phyloP scores from a whole-genome alignment of 2,888 invertebrate species.

The Cyaniris semiargus region DNA sequence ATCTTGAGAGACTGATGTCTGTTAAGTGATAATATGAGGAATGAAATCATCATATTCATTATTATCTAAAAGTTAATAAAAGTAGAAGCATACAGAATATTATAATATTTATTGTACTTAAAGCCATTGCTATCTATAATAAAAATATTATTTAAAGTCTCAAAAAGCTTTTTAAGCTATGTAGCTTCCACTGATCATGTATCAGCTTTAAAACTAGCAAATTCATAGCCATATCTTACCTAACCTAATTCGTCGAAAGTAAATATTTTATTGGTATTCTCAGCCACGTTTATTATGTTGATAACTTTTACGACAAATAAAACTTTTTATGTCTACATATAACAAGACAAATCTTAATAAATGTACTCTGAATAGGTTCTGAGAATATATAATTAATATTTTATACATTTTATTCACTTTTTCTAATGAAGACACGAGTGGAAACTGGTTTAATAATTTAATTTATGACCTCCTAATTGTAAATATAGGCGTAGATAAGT shows the following conservation, averaged over 20 bases:
- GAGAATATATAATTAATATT: constrained; percentile 13
- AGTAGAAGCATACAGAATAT: too few species aligned
- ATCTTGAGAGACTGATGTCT: too few species aligned
- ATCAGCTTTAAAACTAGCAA: neutral
- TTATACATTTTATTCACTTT: constrained; percentile 10
- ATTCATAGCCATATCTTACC: constrained; percentile 1
- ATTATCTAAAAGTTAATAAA: too few species aligned
- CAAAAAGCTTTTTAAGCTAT: neutral
- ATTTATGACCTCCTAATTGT: constrained; percentile 17
- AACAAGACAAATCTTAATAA: constrained; percentile 15
- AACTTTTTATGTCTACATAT: constrained; percentile 21
- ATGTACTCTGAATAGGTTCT: constrained; percentile 15
- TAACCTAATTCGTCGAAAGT: constrained; percentile 21
- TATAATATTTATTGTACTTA: too few species aligned
- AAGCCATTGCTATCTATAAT: too few species aligned
- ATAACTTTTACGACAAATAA: constrained; percentile 25
- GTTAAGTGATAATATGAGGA: too few species aligned
- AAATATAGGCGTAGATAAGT: constrained; percentile 5
- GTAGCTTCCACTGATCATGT: too few species aligned
- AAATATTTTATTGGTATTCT: constrained; percentile 20
- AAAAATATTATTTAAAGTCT: neutral
- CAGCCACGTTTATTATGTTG: neutral
- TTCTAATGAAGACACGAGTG: neutral
- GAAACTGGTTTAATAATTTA: constrained; percentile 8
- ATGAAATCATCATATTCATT: too few species aligned